Evolutionary conservation across 2,113 vertebrate species (phyloP).

Genomic region (Nannospalax galili): DNA sequence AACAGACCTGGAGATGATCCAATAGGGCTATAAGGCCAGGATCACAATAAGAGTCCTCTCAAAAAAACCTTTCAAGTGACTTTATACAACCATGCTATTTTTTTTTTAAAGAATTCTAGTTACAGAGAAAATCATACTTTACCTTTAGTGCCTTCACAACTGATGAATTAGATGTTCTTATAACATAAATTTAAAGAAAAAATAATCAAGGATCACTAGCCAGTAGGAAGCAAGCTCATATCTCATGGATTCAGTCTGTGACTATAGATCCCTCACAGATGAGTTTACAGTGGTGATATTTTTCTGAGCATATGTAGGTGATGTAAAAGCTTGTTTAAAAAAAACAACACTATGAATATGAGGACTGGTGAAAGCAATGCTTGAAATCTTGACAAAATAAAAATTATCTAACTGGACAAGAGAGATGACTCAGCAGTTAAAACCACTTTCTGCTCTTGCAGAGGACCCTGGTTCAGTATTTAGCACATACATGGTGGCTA

Average conservation of each 20-base stretch:
- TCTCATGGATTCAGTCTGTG: background rate
- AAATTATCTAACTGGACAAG: background rate
- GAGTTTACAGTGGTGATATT: background rate
- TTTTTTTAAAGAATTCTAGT: background rate
- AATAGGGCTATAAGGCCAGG: background rate
- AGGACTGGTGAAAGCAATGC: background rate
- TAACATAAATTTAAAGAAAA: background rate
- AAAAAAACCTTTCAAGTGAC: background rate
- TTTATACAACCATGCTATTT: background rate
- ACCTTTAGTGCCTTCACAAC: background rate
- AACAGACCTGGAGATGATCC: rapidly evolving
- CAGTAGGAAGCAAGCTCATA: background rate
- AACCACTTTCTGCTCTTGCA: too few relatives aligned
- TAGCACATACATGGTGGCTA: too few relatives aligned
- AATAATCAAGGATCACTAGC: background rate
- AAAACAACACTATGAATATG: background rate
- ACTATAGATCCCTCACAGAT: background rate
- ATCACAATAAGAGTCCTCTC: rapidly evolving
- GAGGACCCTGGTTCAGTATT: too few relatives aligned
- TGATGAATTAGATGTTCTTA: background rate
- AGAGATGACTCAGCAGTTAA: too few relatives aligned
- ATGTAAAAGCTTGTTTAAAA: background rate
- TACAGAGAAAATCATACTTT: background rate
- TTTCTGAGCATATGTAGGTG: background rate
- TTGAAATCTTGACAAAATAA: background rate